A percentile compares a stretch with the other conserved stretches of the same genome.
phyloP scores from a whole-genome alignment of 2,888 invertebrate species.

The Scrobipalpa atriplicella region DNA sequence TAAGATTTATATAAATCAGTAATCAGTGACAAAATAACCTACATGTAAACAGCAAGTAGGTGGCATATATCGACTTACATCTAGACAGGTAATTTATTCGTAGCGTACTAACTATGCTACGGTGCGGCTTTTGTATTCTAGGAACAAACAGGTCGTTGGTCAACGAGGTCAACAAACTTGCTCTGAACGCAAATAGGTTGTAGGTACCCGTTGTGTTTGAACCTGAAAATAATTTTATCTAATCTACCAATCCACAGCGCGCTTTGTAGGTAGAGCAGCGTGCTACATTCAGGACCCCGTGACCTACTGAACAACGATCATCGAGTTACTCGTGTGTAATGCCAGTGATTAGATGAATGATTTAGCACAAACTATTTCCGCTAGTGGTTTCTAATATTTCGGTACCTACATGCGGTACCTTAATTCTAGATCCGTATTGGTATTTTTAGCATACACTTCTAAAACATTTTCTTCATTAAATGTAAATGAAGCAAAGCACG shows the following conservation, averaged over 20 bases:
- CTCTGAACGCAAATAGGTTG: constrained; percentile 54
- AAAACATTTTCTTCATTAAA: too few relatives aligned
- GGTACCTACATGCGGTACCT: not conserved
- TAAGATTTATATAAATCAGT: not conserved
- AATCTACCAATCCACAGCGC: constrained; percentile 12
- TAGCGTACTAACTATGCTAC: not conserved
- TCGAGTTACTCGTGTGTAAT: constrained; percentile 1
- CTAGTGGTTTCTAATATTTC: not conserved
- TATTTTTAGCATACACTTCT: too few relatives aligned
- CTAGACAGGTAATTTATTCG: not conserved
- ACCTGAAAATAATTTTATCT: constrained; percentile 40
- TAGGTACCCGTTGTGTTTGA: constrained; percentile 45
- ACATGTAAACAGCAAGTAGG: not conserved
- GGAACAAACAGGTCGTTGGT: constrained; percentile 54
- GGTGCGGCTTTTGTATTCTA: constrained; percentile 49
- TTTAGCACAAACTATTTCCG: not conserved
- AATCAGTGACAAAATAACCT: not conserved
- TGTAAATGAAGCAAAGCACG: too few relatives aligned
- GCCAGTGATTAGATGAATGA: constrained; percentile 1
- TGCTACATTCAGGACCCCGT: constrained; percentile 23
- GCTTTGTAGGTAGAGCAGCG: constrained; percentile 8
- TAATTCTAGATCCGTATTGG: too few relatives aligned
- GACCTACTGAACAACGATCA: constrained; percentile 20
- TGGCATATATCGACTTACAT: too few relatives aligned
- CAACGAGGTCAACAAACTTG: constrained; percentile 67